Conservation (phyloP, 2,797 vertebrate genomes). For the Enteromius mattozi region DNA sequence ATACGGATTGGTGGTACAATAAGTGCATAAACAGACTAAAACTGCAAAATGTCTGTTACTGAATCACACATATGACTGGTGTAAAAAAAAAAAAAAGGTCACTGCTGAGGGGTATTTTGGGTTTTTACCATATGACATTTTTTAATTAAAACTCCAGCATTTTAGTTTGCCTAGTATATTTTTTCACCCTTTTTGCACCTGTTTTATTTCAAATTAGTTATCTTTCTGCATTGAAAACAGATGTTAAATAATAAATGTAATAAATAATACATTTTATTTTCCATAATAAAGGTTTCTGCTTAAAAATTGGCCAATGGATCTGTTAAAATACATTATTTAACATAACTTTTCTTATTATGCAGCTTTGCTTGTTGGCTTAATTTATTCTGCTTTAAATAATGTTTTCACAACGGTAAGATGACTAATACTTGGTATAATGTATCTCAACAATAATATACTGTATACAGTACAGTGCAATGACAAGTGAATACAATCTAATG, state of each 20-base stretch:
- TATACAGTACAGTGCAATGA: not conserved
- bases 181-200: too few relatives aligned
- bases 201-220: not conserved
- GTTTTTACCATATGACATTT: too few relatives aligned
- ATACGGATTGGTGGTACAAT: not conserved
- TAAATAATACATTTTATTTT: not conserved
- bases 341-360: not conserved
- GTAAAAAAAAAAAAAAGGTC: not conserved
- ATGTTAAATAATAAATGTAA: not conserved
- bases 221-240: not conserved
- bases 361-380: not conserved
- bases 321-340: not conserved
- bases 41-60: not conserved
- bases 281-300: not conserved
- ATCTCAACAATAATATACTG: not conserved
- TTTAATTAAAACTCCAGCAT: not conserved
- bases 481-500: not conserved
- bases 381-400: not conserved
- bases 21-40: not conserved
- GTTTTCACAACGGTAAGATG: not conserved
- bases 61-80: not conserved
- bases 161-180: too few relatives aligned
- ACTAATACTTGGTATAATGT: not conserved
- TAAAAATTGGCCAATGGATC: not conserved
- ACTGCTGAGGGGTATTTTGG: not conserved